These are phyloP conservation scores for Dendrocincla tyrannina DNA, from an alignment of 2,797 vertebrate genomes.

Conservation along the genomic window DNA sequence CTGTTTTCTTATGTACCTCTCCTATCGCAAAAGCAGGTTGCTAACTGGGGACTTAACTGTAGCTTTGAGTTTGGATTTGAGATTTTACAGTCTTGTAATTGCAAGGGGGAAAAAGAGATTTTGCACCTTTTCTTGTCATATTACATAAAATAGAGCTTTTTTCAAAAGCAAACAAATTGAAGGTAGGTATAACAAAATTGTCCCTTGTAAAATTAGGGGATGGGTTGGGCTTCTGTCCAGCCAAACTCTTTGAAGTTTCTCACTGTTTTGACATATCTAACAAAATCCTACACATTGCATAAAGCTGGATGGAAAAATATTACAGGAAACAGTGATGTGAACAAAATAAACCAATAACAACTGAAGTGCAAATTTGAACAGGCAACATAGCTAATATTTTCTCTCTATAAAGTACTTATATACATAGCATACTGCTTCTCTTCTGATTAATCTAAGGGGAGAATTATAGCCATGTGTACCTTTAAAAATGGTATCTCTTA, in stretches of 20 bases:
- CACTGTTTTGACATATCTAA: neutral
- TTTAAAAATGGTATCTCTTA: neutral
- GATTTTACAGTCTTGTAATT: neutral
- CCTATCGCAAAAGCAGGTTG: neutral
- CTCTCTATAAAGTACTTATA: neutral
- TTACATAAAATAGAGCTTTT: neutral
- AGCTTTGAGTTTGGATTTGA: rapidly evolving
- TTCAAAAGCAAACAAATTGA: neutral
- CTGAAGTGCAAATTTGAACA: neutral
- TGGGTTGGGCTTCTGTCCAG: neutral
- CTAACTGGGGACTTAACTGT: neutral
- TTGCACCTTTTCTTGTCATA: neutral
- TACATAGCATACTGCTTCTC: neutral
- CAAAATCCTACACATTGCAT: neutral
- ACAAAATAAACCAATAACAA: neutral
- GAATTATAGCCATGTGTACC: neutral
- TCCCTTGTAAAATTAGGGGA: neutral
- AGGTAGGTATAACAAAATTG: neutral
- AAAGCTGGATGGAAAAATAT: neutral
- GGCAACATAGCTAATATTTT: neutral
- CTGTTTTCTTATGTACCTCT: neutral
- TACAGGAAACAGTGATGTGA: neutral
- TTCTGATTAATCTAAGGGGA: neutral
- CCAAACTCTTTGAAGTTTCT: neutral
- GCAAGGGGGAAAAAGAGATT: neutral